A percentile compares a stretch with the other conserved stretches of the same genome.
These are phyloP conservation scores for Petromus typicus DNA, from an alignment of 2,113 vertebrate genomes.

Conservation along the genomic window DNA sequence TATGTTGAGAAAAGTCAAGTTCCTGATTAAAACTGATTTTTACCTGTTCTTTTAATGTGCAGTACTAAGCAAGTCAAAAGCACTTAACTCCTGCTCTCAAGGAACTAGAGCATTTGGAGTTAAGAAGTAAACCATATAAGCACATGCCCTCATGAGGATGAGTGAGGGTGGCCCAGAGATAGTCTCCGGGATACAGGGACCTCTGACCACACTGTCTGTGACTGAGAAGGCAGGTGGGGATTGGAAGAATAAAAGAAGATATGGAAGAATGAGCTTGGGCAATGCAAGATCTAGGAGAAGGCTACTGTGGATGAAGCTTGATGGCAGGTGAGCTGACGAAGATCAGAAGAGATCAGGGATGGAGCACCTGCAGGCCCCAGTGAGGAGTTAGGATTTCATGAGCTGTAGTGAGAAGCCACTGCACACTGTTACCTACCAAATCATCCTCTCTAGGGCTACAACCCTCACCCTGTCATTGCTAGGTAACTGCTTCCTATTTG, in stretches of 20 bases:
- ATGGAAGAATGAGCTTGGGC: not conserved
- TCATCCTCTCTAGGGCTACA: not conserved
- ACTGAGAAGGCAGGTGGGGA: not conserved
- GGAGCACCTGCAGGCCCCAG: not conserved
- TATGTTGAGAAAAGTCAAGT: not conserved
- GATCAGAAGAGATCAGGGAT: not conserved
- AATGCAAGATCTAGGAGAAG: not conserved
- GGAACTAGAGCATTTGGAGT: not conserved
- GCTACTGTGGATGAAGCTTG: not conserved
- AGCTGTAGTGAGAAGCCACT: not conserved
- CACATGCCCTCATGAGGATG: not conserved
- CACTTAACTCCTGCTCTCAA: not conserved
- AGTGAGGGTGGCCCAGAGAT: not conserved
- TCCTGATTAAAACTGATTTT: not conserved
- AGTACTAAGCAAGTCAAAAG: not conserved
- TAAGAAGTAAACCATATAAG: slow-evolving; percentile 1
- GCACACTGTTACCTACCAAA: not conserved
- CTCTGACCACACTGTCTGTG: not conserved
- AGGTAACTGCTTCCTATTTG: not conserved
- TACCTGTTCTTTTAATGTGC: not conserved
- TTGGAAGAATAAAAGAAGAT: not conserved
- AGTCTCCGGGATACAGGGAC: not conserved
- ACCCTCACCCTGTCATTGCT: not conserved
- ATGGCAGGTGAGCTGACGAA: not conserved
- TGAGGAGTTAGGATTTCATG: not conserved